Evolutionary conservation across 2,888 invertebrate species (phyloP).

Genomic region (Eupithecia dodoneata): DNA sequence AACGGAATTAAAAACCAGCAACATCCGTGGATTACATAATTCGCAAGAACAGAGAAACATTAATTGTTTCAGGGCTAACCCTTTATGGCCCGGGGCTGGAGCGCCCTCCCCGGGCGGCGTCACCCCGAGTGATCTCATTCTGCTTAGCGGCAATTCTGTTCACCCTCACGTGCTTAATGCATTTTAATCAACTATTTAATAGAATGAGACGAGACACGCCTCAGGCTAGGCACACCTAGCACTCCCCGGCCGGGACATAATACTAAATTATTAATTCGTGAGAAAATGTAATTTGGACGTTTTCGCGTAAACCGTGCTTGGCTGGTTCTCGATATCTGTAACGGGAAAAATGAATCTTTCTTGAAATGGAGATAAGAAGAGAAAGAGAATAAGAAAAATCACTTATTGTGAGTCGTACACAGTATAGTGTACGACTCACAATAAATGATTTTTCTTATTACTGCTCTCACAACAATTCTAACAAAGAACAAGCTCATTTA

Average conservation of each 20-base stretch:
- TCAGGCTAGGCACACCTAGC: conserved; percentile 15
- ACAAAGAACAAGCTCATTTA: neutral
- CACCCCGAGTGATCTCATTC: conserved; percentile 32
- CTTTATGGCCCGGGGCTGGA: conserved; percentile 19
- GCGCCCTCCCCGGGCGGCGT: neutral
- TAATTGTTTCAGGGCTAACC: conserved; percentile 33
- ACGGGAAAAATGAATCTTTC: neutral
- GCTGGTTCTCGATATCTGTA: neutral
- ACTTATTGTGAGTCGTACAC: too few species aligned
- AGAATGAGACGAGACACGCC: conserved; percentile 24
- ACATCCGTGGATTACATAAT: conserved; percentile 25
- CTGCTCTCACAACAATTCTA: neutral
- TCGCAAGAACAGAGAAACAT: conserved; percentile 27
- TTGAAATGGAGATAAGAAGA: neutral
- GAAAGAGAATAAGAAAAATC: neutral
- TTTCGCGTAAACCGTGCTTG: conserved; percentile 2
- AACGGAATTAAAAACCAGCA: conserved; percentile 14
- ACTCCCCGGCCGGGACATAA: conserved; percentile 8
- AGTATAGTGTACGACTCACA: neutral
- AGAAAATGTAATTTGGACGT: conserved; percentile 13
- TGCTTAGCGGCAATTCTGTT: conserved; percentile 27
- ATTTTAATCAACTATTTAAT: conserved; percentile 42
- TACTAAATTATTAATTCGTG: conserved; percentile 17
- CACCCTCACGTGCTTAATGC: conserved; percentile 38
- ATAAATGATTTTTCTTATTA: neutral